Percentiles rank a stretch among this genome's conserved stretches.
Evolutionary conservation across 2,888 invertebrate species (phyloP).

Genomic region (Orthonychiurus folsomi): DNA sequence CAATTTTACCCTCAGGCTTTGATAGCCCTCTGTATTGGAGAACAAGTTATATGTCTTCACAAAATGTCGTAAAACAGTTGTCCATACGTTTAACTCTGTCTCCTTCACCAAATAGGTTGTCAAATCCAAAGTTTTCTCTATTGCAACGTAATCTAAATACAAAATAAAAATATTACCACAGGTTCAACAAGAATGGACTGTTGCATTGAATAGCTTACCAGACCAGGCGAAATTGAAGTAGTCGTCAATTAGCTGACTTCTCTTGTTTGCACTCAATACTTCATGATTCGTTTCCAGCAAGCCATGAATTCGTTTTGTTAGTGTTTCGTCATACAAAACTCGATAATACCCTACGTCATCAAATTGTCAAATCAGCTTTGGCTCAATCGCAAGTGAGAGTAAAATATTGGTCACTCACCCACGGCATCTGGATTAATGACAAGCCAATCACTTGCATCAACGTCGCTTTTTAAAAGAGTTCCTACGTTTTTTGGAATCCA

Average conservation of each 20-base stretch:
- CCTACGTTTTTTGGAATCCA: constrained; percentile 13
- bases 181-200: no score
- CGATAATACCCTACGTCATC: constrained; percentile 21
- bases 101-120: constrained; percentile 13
- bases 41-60: constrained; percentile 15
- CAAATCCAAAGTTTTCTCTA: constrained; percentile 5
- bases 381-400: no score
- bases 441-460: constrained; percentile 17
- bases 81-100: constrained; percentile 24
- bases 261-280: constrained; percentile 16
- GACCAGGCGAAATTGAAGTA: constrained; percentile 25
- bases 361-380: no score
- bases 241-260: constrained; percentile 28
- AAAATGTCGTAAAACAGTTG: constrained; percentile 15
- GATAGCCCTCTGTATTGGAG: constrained; percentile 7
- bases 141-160: constrained; percentile 8
- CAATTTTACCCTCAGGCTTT: not conserved
- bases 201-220: constrained; percentile 9
- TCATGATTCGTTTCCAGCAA: constrained; percentile 19
- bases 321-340: constrained; percentile 26
- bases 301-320: constrained; percentile 18
- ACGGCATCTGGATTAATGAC: constrained; percentile 22
- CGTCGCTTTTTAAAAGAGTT: not conserved
- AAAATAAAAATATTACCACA: no score
- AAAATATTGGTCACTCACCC: no score